A percentile compares a stretch with the other conserved stretches of the same genome.
phyloP scores from a whole-genome alignment of 2,888 invertebrate genomes.

The Empis stercorea region DNA sequence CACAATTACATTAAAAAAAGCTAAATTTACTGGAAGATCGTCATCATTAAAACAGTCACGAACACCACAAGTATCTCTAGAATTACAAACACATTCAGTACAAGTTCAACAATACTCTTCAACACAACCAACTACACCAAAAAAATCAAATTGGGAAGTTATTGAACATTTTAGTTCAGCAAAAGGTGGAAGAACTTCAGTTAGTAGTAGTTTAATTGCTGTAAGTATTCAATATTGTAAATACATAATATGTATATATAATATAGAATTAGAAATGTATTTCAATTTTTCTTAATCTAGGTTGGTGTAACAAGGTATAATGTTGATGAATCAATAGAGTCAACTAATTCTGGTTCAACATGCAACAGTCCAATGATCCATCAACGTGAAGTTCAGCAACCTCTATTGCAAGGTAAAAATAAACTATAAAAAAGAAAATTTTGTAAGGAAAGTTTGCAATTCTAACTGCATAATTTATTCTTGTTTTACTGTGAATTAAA shows the following conservation, averaged over 20 bases:
- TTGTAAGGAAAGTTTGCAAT: too few relatives aligned
- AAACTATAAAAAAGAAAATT: too few relatives aligned
- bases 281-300: constrained; percentile 16
- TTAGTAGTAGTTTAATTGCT: constrained; percentile 49
- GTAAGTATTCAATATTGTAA: constrained; percentile 33
- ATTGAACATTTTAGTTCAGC: constrained; percentile 69
- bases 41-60: constrained; percentile 43
- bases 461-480: too few relatives aligned
- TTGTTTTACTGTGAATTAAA: too few relatives aligned
- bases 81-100: constrained; percentile 26
- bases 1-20: constrained; percentile 14
- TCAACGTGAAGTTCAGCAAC: constrained; percentile 32
- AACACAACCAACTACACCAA: constrained; percentile 48
- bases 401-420: constrained; percentile 19
- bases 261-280: neutral
- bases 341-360: constrained; percentile 34
- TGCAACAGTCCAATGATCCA: constrained; percentile 35
- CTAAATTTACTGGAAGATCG: constrained; percentile 41
- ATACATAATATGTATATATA: neutral
- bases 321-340: constrained; percentile 34
- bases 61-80: constrained; percentile 27
- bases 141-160: constrained; percentile 83
- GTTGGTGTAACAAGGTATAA: constrained; percentile 37
- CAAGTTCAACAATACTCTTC: constrained; percentile 22
- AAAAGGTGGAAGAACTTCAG: constrained; percentile 46